These are phyloP conservation scores for Hydropsyche betteni DNA, from an alignment of 2,888 invertebrate species.

Conservation along the genomic window DNA sequence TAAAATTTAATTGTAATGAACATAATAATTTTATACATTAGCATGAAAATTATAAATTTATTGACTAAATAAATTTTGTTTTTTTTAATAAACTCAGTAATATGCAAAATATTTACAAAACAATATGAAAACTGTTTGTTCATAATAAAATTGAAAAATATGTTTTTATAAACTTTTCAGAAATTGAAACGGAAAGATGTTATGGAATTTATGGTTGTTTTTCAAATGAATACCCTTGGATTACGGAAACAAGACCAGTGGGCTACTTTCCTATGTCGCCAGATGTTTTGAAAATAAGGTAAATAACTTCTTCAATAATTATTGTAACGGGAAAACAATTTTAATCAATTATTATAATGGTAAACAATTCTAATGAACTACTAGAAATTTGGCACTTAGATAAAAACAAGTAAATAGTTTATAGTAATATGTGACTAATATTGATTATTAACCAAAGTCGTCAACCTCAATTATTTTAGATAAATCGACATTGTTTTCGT, in stretches of 20 bases:
- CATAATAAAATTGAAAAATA: not conserved
- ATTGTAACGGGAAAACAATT: too few species aligned
- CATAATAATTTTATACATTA: not conserved
- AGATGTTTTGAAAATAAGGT: conserved; percentile 68
- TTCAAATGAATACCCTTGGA: conserved; percentile 80
- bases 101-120: too few species aligned
- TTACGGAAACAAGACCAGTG: conserved; percentile 75
- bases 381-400: too few species aligned
- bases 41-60: too few species aligned
- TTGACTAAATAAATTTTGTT: too few species aligned
- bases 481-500: conserved; percentile 25
- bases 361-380: too few species aligned
- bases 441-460: not conserved
- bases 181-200: conserved; percentile 67
- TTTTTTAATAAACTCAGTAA: too few species aligned
- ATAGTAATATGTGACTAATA: not conserved
- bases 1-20: not conserved
- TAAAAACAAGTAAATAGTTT: too few species aligned
- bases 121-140: too few species aligned
- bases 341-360: too few species aligned
- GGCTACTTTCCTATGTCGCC: conserved; percentile 81
- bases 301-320: conserved; percentile 46
- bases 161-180: not conserved
- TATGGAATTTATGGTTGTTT: conserved; percentile 85
- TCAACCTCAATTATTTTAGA: conserved; percentile 23